These are phyloP conservation scores for Euzetes globulus DNA, from an alignment of 2,888 invertebrate species.

Conservation along the genomic window DNA sequence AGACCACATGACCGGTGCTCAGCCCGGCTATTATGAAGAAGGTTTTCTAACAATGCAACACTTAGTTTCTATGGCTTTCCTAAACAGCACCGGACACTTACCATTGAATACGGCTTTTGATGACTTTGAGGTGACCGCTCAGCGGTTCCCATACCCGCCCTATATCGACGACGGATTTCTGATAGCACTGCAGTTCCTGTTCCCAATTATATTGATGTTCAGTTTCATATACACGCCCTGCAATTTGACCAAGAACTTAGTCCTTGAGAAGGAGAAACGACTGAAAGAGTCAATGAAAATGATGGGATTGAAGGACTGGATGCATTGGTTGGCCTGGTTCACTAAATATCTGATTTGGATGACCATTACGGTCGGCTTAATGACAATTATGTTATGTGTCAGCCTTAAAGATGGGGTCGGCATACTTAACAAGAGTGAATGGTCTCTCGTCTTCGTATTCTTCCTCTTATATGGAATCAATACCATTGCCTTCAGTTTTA, in stretches of 20 bases:
- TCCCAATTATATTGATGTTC: constrained; percentile 68
- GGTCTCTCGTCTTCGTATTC: constrained; percentile 49
- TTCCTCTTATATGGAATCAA: constrained; percentile 54
- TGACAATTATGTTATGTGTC: constrained; percentile 52
- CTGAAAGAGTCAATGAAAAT: constrained; percentile 54
- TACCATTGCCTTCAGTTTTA: constrained; percentile 41
- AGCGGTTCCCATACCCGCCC: constrained; percentile 66
- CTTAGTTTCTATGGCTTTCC: constrained; percentile 52
- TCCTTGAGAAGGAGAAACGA: constrained; percentile 52
- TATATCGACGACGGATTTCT: constrained; percentile 62
- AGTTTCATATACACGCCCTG: constrained; percentile 73
- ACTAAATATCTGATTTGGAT: constrained; percentile 53
- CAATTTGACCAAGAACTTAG: constrained; percentile 54
- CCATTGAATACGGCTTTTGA: background rate
- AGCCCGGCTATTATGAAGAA: constrained; percentile 55
- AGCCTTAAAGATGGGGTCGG: constrained; percentile 57
- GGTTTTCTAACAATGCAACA: constrained; percentile 62
- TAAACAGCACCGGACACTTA: constrained; percentile 38
- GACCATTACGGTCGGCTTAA: constrained; percentile 58
- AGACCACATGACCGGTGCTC: background rate
- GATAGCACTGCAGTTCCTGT: constrained; percentile 57
- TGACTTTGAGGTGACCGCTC: constrained; percentile 51
- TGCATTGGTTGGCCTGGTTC: constrained; percentile 58
- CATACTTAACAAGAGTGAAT: constrained; percentile 62
- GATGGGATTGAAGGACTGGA: constrained; percentile 54